A percentile compares a stretch with the other conserved stretches of the same genome.
phyloP scores from a whole-genome alignment of 1,140 invertebrate genomes.

The Bombus ignitus region DNA sequence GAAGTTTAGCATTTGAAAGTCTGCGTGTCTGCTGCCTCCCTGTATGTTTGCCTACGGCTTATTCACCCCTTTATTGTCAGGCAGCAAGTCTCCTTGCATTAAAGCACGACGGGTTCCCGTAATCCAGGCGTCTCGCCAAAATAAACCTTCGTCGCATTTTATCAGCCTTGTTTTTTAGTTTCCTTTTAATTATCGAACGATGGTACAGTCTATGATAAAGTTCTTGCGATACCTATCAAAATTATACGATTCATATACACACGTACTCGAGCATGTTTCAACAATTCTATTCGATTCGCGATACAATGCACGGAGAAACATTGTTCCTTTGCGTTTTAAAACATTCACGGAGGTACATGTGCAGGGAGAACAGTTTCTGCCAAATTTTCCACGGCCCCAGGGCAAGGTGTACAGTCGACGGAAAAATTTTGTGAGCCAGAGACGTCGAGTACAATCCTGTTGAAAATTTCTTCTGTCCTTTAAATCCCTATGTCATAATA shows the following conservation, averaged over 20 bases:
- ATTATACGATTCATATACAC: background rate
- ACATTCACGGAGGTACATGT: conserved; percentile 24
- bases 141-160: conserved; percentile 39
- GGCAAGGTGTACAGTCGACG: conserved; percentile 33
- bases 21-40: background rate
- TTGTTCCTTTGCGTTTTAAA: background rate
- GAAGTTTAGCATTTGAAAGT: conserved; percentile 26
- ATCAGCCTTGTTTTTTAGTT: conserved; percentile 34
- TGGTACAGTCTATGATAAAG: conserved; percentile 2
- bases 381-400: conserved; percentile 43
- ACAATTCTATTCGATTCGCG: too few species aligned
- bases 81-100: conserved; percentile 41
- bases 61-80: conserved; percentile 49
- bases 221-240: background rate
- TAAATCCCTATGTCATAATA: background rate
- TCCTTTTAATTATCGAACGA: conserved; percentile 43
- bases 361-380: conserved; percentile 21
- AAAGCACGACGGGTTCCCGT: conserved; percentile 54
- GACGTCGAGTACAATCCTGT: conserved; percentile 7
- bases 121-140: conserved; percentile 54
- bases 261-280: background rate
- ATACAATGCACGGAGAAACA: background rate
- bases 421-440: background rate
- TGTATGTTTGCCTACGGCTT: conserved; percentile 43
- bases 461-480: background rate